Evolutionary conservation across 2,113 vertebrate species (phyloP), one percentile per base, ranked within the genome.

Genomic region (Leptobrachium ailaonicum): DNA sequence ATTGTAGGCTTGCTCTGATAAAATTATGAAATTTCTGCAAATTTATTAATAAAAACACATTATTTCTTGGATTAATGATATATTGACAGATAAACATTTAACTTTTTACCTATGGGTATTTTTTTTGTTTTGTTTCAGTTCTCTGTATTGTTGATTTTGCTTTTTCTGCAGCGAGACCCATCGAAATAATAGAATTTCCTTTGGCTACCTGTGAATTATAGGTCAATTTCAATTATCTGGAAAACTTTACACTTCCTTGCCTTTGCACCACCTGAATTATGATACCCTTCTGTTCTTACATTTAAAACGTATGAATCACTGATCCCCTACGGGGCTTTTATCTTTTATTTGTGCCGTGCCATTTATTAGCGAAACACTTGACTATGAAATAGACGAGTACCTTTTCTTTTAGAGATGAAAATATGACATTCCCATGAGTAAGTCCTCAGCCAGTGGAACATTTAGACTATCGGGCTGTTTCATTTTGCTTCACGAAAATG

Each of bases 161-260:
- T 85, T 87, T 86, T 76, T 32, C 75, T 82, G 41, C 56, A 80
- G 58, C 76, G 70, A 74, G 84, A 85, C 66, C 54, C 3, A 9
- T 79, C 41, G 20, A 8, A 81, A n/a, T 50, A 78, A 71, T 58
- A 74, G 84, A 81, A 84, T 87, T 86, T 86, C 79, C 83, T 66
- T 2, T 70, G 74, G 82, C 47, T 83, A 11, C 50, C 68, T 41
- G 73, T 87, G 83, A 91, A 82, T 85, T 86, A 79, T 80, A 78
- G 82, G 66, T 88, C 71, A 76, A 14, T 88, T 83, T 88, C 76
- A 75, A 0, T 87, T 82, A 85, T 86, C 72, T 84, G 54, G 82
- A 75, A 75, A 83, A 72, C 82, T 64, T 83, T 13, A 4, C 2
- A 0, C 63, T 86, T 66, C 78, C 77, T 83, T 66, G 73, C 41